Evolutionary conservation across 2,888 invertebrate genomes (phyloP), one percentile per base, ranked within the genome.

Genomic region (Drosophila anceps): DNA sequence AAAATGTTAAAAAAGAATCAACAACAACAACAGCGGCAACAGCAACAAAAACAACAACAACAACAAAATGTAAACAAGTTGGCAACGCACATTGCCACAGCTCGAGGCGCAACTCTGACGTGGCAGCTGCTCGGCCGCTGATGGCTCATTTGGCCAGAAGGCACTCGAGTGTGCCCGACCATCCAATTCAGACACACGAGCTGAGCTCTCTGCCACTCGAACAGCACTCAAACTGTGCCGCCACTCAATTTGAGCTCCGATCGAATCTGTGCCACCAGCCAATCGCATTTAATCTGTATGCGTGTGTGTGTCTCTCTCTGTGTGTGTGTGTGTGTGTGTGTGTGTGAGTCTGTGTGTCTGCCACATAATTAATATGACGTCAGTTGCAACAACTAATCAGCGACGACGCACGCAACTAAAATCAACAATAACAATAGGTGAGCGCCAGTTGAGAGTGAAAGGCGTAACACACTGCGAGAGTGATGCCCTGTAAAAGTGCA

Each of bases 291-390:
- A 9, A 35, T 54, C 54, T 39, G 27, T 27, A 33, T 54, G 27
- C 15, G 27, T 39, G 37, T 24, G 15, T 15, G 50, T 20, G 18
- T n/a, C n/a, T n/a, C n/a, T n/a, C n/a, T n/a, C n/a, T n/a, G n/a
- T n/a, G n/a, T n/a, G 35, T 35, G 51, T 15, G 15, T 33, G 31
- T 31, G 50, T 20, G 18, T 33, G 12, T 18, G 12, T 18, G 10
- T 33, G 33, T 33, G 48, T 18, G 46, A 15, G 43, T 9, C 10
- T 15, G 18, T 20, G 7, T 66, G 66, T 37, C 60, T 55, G 63
- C 53, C 81, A 35, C 72, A 76, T 81, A 78, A 82, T 82, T 81
- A 82, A 62, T 76, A 76, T 84, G 83, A 80, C 81, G 75, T 69
- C 81, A 76, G 76, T 66, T 69, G 48, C 57, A 69, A 65, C 62